Percentiles rank a stretch among this genome's conserved stretches.
Conservation (phyloP, 2,888 invertebrate species). For the Plagodis pulveraria region DNA sequence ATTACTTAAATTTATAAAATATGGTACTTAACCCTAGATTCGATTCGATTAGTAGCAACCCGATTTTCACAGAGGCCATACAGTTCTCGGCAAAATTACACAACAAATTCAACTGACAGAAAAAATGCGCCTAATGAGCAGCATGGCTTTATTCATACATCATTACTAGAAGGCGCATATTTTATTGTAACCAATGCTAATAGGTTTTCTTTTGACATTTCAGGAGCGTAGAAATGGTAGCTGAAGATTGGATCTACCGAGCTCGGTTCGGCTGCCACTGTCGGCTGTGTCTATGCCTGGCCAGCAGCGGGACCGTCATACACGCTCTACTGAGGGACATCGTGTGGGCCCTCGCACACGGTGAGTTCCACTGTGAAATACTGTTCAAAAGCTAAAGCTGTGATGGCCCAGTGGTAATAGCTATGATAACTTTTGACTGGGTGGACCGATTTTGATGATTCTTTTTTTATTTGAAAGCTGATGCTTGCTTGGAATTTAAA, state of each 20-base stretch:
- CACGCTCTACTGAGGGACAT: slow-evolving; percentile 53
- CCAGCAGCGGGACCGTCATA: slow-evolving; percentile 56
- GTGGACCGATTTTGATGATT: no score
- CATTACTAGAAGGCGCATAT: no score
- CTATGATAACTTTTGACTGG: no score
- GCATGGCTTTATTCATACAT: no score
- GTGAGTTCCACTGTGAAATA: slow-evolving; percentile 41
- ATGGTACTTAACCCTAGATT: no score
- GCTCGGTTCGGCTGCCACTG: slow-evolving; percentile 75
- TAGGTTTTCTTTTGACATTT: neutral
- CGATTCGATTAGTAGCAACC: no score
- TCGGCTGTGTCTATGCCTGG: slow-evolving; percentile 66
- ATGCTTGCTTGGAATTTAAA: no score
- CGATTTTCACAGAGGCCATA: no score
- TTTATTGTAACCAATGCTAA: neutral
- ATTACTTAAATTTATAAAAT: no score
- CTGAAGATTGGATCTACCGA: slow-evolving; percentile 69
- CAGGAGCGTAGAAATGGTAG: slow-evolving; percentile 66
- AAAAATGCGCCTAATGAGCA: neutral
- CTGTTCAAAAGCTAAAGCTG: neutral
- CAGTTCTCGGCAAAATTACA: no score
- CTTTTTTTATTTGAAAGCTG: no score
- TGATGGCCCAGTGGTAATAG: no score
- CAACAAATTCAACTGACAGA: neutral
- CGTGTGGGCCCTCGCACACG: slow-evolving; percentile 63